These are phyloP conservation scores for Chiridota heheva DNA, from an alignment of 35 echinoderm and acorn worm genomes.

Conservation along the genomic window DNA sequence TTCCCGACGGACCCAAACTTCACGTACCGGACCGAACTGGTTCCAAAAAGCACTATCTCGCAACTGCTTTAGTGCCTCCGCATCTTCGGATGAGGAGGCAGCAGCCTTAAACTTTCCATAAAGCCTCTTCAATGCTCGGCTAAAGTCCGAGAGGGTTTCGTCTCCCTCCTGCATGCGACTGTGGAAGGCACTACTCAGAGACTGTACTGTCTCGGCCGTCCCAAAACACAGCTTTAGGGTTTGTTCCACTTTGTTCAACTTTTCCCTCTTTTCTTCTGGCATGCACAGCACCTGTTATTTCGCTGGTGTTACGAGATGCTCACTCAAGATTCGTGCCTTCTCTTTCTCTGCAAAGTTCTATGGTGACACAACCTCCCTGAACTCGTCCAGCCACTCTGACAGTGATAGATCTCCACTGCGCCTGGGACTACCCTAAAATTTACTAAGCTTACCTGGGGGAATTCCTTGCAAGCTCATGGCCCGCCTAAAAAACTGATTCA, in stretches of 20 bases:
- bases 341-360: not conserved
- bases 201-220: constrained; percentile 10
- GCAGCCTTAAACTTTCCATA: constrained; percentile 25
- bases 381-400: constrained; percentile 40
- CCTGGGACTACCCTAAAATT: constrained; percentile 3
- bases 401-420: constrained; percentile 15
- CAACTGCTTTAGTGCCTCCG: not conserved
- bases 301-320: constrained; percentile 29
- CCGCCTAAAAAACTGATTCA: constrained; percentile 21
- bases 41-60: constrained; percentile 21
- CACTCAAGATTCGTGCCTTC: constrained; percentile 6
- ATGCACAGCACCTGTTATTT: constrained; percentile 43
- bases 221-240: constrained; percentile 34
- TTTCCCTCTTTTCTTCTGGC: not conserved
- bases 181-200: constrained; percentile 35
- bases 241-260: not conserved
- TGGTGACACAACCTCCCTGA: constrained; percentile 12
- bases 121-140: constrained; percentile 11
- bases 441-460: not conserved
- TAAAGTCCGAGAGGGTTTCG: constrained; percentile 40
- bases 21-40: constrained; percentile 4
- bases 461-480: constrained; percentile 32
- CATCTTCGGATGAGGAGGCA: not conserved
- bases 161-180: constrained; percentile 10
- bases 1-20: constrained; percentile 33